phyloP scores from a whole-genome alignment of 2,888 invertebrate species.

The Acronicta leporina region DNA sequence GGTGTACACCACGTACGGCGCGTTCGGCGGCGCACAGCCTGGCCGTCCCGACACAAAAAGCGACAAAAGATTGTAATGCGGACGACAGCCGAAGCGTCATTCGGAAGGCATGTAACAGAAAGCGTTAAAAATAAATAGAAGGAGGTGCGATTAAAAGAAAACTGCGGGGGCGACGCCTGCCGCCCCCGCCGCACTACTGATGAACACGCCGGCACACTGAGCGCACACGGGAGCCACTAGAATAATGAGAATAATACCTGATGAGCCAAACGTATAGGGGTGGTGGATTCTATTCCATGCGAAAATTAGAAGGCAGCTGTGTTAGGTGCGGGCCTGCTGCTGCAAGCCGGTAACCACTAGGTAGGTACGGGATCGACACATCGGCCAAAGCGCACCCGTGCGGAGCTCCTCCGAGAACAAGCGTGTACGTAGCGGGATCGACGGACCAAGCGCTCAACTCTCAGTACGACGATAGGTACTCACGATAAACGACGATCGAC shows the following conservation, averaged over 20 bases:
- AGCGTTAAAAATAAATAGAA: constrained; percentile 87
- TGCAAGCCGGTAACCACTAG: constrained; percentile 85
- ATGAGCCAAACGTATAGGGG: constrained; percentile 89
- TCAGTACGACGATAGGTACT: constrained; percentile 84
- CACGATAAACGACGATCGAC: constrained; percentile 86
- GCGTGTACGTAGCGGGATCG: constrained; percentile 89
- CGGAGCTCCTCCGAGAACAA: constrained; percentile 84
- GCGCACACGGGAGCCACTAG: constrained; percentile 87
- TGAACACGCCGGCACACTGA: constrained; percentile 84
- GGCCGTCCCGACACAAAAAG: constrained; percentile 85
- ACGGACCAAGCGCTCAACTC: constrained; percentile 87
- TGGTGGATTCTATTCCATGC: constrained; percentile 88
- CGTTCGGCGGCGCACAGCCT: constrained; percentile 95
- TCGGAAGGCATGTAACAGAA: constrained; percentile 90
- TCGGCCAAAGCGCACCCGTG: constrained; percentile 88
- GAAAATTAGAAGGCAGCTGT: constrained; percentile 88
- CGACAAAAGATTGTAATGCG: constrained; percentile 86
- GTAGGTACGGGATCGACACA: constrained; percentile 82
- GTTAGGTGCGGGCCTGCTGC: constrained; percentile 87
- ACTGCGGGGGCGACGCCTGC: constrained; percentile 74
- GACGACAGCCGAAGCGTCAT: constrained; percentile 88
- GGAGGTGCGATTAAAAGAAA: constrained; percentile 82
- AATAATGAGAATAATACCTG: constrained; percentile 88
- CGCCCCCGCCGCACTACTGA: constrained; percentile 77
- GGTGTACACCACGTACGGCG: constrained; percentile 98